Evolutionary conservation across 2,888 invertebrate genomes (phyloP).

Genomic region (Dascillus cervinus): DNA sequence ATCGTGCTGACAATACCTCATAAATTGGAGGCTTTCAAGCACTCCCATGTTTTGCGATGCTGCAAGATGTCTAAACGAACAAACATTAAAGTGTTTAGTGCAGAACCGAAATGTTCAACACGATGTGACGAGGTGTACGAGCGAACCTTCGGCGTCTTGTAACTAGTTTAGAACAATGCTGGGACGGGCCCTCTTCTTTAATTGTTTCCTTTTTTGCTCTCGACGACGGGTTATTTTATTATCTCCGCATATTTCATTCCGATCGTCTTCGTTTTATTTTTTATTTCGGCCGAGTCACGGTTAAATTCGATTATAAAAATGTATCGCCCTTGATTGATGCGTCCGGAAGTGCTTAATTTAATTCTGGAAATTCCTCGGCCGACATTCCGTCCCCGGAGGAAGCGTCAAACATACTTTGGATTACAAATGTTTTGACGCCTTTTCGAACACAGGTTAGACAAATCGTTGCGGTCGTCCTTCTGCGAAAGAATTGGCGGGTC

Average conservation of each 20-base stretch:
- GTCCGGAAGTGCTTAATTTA: constrained; percentile 13
- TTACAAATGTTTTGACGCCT: constrained; percentile 15
- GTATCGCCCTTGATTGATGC: too few species aligned
- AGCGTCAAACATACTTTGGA: constrained; percentile 11
- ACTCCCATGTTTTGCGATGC: constrained; percentile 9
- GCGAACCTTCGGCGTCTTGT: constrained; percentile 10
- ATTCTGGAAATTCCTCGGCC: too few species aligned
- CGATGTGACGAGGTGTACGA: constrained; percentile 11
- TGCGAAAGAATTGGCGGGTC: too few species aligned
- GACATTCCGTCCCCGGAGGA: constrained; percentile 6
- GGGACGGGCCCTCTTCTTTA: constrained; percentile 9
- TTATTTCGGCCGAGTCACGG: too few species aligned
- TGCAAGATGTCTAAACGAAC: constrained; percentile 10
- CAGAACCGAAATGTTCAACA: constrained; percentile 9
- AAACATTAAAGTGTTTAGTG: constrained; percentile 12
- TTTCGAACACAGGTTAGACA: constrained; percentile 8
- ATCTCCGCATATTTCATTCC: too few species aligned
- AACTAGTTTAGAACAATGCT: constrained; percentile 14
- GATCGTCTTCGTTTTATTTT: too few species aligned
- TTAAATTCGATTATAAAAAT: too few species aligned
- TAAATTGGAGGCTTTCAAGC: constrained; percentile 12
- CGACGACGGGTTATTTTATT: too few species aligned
- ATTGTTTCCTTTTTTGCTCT: constrained; percentile 3
- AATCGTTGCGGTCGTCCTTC: constrained; percentile 14
- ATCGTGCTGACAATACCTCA: constrained; percentile 11